These are phyloP conservation scores for Sesia apiformis DNA, from an alignment of 2,888 invertebrate genomes.

Conservation along the genomic window DNA sequence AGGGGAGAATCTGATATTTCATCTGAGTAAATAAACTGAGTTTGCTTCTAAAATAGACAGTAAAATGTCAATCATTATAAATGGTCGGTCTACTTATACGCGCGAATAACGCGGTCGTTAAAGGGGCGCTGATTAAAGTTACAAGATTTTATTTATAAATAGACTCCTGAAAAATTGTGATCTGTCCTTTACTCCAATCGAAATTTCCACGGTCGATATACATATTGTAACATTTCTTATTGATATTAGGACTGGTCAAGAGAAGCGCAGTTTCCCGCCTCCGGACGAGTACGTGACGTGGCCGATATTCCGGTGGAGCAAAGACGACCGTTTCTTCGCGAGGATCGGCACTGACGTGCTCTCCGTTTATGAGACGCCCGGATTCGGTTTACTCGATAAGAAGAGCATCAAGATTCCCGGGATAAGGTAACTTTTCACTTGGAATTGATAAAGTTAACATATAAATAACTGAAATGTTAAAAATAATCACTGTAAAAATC, in stretches of 20 bases:
- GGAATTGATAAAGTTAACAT: no score
- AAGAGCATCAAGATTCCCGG: slow-evolving; percentile 94
- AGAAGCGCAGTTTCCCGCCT: slow-evolving; percentile 92
- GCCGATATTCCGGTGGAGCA: slow-evolving; percentile 98
- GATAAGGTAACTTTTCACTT: slow-evolving; percentile 63
- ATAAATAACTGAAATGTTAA: no score
- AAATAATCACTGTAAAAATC: no score
- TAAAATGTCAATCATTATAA: no score
- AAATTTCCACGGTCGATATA: neutral
- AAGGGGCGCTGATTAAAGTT: no score
- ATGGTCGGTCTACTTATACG: no score
- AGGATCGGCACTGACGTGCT: slow-evolving; percentile 88
- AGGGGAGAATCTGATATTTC: no score
- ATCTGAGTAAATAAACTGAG: no score
- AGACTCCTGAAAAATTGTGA: neutral
- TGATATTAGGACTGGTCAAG: slow-evolving; percentile 82
- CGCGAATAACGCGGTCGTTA: no score
- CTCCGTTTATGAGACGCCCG: slow-evolving; percentile 97
- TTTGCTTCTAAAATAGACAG: no score
- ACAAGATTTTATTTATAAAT: no score
- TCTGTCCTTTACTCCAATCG: neutral
- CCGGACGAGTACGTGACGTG: slow-evolving; percentile 89
- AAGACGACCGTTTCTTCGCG: slow-evolving; percentile 96
- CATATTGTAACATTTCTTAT: neutral
- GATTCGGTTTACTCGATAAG: slow-evolving; percentile 94